Conservation (phyloP, 30 jellyfish, hydroid and myxozoan genomes). For the Nemopilema nomurai region DNA sequence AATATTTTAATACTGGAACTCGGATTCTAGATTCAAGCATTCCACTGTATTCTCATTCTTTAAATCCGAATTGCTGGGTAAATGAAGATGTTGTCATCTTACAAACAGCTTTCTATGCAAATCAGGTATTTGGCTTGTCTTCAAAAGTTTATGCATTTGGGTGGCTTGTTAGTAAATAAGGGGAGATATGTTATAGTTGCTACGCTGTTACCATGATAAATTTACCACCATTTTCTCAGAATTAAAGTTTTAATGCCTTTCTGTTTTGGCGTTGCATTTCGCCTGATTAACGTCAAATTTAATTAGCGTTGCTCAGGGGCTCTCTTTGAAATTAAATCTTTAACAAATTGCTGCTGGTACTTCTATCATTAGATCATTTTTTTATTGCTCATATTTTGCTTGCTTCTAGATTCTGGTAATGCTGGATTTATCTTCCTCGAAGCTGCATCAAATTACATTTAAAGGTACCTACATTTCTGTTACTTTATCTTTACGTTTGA, state of each 20-base stretch:
- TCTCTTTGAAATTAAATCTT: too few relatives aligned
- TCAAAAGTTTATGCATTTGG: background rate
- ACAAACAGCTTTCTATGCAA: slow-evolving; percentile 10
- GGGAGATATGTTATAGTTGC: background rate
- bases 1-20: background rate
- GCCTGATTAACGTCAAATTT: too few relatives aligned
- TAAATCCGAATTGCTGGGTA: slow-evolving; percentile 57
- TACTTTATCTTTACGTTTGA: background rate
- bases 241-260: too few relatives aligned
- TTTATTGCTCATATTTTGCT: background rate
- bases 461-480: too few relatives aligned
- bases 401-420: background rate
- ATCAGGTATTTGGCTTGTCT: background rate
- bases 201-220: too few relatives aligned
- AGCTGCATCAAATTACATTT: background rate
- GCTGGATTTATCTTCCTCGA: background rate
- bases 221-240: too few relatives aligned
- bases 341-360: too few relatives aligned
- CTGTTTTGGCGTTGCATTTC: too few relatives aligned
- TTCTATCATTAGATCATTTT: background rate
- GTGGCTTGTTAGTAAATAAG: background rate
- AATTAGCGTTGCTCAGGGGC: too few relatives aligned
- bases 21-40: background rate
- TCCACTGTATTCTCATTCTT: slow-evolving; percentile 23
- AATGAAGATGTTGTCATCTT: slow-evolving; percentile 7